Percentiles rank a stretch among this genome's conserved stretches.
phyloP scores from a whole-genome alignment of 2,888 invertebrate species.

The Diarsia dahlii region DNA sequence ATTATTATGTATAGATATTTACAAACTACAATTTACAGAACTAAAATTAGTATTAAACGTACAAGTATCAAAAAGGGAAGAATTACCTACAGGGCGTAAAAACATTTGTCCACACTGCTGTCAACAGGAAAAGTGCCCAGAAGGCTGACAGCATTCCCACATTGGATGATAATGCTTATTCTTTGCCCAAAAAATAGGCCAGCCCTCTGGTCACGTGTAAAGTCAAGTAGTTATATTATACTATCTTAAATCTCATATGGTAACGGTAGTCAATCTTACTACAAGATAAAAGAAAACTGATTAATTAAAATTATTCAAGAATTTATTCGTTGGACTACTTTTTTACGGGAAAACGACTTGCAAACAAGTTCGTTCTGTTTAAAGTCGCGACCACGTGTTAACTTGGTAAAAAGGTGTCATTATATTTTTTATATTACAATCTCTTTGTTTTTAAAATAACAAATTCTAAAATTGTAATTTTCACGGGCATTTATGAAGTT shows the following conservation, averaged over 20 bases:
- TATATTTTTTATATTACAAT: not conserved
- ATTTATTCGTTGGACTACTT: slow-evolving; percentile 44
- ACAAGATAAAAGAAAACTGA: slow-evolving; percentile 32
- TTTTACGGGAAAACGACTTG: slow-evolving; percentile 29
- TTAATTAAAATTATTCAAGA: slow-evolving; percentile 43
- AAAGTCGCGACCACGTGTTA: slow-evolving; percentile 6
- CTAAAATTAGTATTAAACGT: too few relatives aligned
- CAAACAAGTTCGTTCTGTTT: slow-evolving; percentile 27
- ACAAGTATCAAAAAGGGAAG: too few relatives aligned
- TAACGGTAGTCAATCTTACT: slow-evolving; percentile 23
- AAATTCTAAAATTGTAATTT: not conserved
- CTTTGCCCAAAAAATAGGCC: too few relatives aligned
- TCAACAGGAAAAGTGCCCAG: too few relatives aligned
- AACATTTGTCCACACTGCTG: too few relatives aligned
- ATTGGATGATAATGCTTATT: too few relatives aligned
- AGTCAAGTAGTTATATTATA: not conserved
- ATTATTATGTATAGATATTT: too few relatives aligned
- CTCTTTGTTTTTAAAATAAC: not conserved
- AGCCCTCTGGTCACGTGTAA: too few relatives aligned
- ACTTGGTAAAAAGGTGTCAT: not conserved
- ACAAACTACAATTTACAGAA: too few relatives aligned
- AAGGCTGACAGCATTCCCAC: too few relatives aligned
- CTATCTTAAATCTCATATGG: slow-evolving; percentile 22
- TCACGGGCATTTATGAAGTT: not conserved
- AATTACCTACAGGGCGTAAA: too few relatives aligned